Evolutionary conservation across 2,888 invertebrate species (phyloP), one percentile per base, ranked within the genome.

Genomic region (Cryptocephalus primarius): DNA sequence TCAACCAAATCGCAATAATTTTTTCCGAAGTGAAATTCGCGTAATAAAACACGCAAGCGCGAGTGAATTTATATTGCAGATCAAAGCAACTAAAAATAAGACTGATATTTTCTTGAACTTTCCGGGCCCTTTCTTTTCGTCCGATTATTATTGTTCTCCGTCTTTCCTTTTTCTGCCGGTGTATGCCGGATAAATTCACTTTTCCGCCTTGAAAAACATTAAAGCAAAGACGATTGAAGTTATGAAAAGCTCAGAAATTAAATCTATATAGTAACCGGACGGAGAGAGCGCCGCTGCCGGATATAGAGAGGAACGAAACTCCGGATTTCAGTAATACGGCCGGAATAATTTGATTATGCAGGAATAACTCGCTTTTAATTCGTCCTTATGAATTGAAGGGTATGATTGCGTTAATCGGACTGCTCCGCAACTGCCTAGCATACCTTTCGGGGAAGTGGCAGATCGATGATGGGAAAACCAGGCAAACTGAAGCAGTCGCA

Each of bases 141-240:
- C 22, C 3, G 22, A 22, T 22, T 22, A 22, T 22, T 22, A 22
- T 6, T 22, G 22, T 6, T 22, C 22, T 22, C 22, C 22, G 22
- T 6, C 22, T 22, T 22, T 22, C 6, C 22, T 22, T 6, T 22
- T 61, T 66, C 67, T 67, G 67, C 67, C 69, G 67, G 70, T 70
- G 68, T 65, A 64, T 62, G 65, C 64, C 68, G 68, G 68, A 69
- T 69, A 68, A 70, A 69, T 69, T 69, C 68, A 68, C 68, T 69
- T 69, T 69, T 69, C 64, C 65, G 62, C 66, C 65, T 65, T 64
- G 60, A 62, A 67, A 67, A 66, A 66, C 63, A 66, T 66, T 65
- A 66, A 66, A 66, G 64, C 61, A 64, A 68, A 68, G 68, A 68
- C 68, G 69, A 69, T 68, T 70, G 69, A 68, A 69, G 68, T 70